Conservation (phyloP, 2,113 vertebrate species). For the Rafetus swinhoei region DNA sequence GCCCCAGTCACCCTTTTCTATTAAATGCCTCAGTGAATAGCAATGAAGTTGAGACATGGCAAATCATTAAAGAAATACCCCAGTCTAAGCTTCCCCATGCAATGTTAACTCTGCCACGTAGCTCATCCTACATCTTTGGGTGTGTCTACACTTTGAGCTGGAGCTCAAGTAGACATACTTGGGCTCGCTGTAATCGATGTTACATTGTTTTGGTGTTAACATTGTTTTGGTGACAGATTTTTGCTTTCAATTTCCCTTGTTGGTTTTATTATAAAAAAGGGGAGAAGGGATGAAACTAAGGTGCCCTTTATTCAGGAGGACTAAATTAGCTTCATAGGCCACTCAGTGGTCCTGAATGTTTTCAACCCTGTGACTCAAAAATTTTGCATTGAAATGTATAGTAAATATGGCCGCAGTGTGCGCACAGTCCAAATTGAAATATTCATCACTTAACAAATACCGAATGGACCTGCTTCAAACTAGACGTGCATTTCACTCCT, state of each 20-base stretch:
- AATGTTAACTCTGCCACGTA: background rate
- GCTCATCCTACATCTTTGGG: background rate
- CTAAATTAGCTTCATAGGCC: background rate
- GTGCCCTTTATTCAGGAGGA: background rate
- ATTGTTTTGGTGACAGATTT: background rate
- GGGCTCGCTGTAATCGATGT: background rate
- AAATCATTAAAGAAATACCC: background rate
- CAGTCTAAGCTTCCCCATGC: background rate
- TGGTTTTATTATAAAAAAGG: background rate
- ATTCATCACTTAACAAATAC: background rate
- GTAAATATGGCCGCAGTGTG: background rate
- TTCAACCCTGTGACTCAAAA: background rate
- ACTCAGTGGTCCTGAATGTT: background rate
- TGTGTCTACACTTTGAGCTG: no score
- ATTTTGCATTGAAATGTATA: background rate
- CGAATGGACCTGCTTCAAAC: background rate
- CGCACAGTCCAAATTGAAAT: background rate
- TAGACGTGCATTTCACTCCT: background rate
- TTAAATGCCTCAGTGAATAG: background rate
- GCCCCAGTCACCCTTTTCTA: background rate
- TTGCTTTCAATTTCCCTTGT: background rate
- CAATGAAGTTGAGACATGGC: background rate
- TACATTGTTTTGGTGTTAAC: background rate
- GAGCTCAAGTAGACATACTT: background rate
- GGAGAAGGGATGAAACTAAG: background rate